phyloP scores from a whole-genome alignment of 2,113 vertebrate species.

The Oreochromis aureus region DNA sequence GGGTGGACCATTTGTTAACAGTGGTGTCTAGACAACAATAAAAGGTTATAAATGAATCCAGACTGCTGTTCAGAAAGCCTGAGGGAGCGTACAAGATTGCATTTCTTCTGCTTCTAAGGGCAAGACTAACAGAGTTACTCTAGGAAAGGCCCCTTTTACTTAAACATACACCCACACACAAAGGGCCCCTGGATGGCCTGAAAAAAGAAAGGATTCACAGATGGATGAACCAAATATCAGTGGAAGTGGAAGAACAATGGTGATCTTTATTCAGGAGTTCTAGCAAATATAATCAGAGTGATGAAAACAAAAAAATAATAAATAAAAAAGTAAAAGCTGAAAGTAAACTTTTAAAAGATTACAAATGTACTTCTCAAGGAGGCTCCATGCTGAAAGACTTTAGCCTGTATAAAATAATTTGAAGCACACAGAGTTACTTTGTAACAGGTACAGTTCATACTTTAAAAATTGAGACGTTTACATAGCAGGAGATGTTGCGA shows the following conservation, averaged over 20 bases:
- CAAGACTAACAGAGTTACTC: not conserved
- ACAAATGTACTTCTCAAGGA: not conserved
- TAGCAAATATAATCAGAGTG: not conserved
- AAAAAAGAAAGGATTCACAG: not conserved
- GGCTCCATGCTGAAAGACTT: fast-evolving
- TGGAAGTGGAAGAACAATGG: not conserved
- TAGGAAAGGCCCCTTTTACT: not conserved
- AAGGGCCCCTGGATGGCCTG: not conserved
- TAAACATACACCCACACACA: not conserved
- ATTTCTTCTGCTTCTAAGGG: not conserved
- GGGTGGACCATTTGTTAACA: not conserved
- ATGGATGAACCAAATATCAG: not conserved
- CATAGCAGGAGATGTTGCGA: fast-evolving
- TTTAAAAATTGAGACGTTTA: fast-evolving
- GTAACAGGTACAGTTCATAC: not conserved
- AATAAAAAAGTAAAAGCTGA: not conserved
- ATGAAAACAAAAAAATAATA: not conserved
- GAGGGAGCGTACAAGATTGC: not conserved
- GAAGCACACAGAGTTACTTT: not conserved
- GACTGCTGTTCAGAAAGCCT: not conserved
- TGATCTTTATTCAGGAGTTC: not conserved
- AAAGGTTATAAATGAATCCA: not conserved
- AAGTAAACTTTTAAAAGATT: not conserved
- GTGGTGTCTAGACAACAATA: slow-evolving; percentile 13
- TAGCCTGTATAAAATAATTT: not conserved